Conservation (phyloP, 2,888 invertebrate species). For the Lasioglossum lativentre region DNA sequence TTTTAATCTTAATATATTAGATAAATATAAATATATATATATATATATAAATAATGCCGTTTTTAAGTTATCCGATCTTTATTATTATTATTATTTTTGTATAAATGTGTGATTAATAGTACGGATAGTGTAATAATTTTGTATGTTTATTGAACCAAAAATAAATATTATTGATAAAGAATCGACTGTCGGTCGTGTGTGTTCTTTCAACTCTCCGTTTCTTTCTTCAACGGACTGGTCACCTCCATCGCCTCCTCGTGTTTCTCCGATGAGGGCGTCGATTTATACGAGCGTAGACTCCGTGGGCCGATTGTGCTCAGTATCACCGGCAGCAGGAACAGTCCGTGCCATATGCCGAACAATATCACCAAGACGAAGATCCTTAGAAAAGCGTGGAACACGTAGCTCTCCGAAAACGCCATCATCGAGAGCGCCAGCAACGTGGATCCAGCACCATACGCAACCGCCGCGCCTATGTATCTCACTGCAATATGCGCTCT, state of each 20-base stretch:
- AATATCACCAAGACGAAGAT: slow-evolving; percentile 91
- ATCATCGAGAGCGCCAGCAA: slow-evolving; percentile 90
- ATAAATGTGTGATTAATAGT: slow-evolving; percentile 84
- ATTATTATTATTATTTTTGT: slow-evolving; percentile 82
- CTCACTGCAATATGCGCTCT: slow-evolving; percentile 89
- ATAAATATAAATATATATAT: slow-evolving; percentile 67
- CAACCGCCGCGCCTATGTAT: slow-evolving; percentile 91
- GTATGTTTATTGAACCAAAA: slow-evolving; percentile 85
- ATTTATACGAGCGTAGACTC: slow-evolving; percentile 64
- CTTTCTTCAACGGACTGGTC: slow-evolving; percentile 49
- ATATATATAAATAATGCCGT: slow-evolving; percentile 76
- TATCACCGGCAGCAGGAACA: slow-evolving; percentile 91
- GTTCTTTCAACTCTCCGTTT: slow-evolving; percentile 40
- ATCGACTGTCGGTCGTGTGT: slow-evolving; percentile 41
- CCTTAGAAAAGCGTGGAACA: slow-evolving; percentile 91
- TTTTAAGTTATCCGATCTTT: slow-evolving; percentile 79
- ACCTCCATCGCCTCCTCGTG: slow-evolving; percentile 17
- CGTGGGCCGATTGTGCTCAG: slow-evolving; percentile 90
- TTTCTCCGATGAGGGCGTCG: slow-evolving; percentile 1
- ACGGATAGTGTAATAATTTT: slow-evolving; percentile 84
- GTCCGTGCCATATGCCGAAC: slow-evolving; percentile 92
- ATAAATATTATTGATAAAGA: slow-evolving; percentile 85
- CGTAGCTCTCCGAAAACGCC: slow-evolving; percentile 90
- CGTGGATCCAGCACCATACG: slow-evolving; percentile 92
- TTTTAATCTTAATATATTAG: slow-evolving; percentile 77